These are phyloP conservation scores for Tanypteryx hageni DNA, from an alignment of 2,888 invertebrate species.

Conservation along the genomic window DNA sequence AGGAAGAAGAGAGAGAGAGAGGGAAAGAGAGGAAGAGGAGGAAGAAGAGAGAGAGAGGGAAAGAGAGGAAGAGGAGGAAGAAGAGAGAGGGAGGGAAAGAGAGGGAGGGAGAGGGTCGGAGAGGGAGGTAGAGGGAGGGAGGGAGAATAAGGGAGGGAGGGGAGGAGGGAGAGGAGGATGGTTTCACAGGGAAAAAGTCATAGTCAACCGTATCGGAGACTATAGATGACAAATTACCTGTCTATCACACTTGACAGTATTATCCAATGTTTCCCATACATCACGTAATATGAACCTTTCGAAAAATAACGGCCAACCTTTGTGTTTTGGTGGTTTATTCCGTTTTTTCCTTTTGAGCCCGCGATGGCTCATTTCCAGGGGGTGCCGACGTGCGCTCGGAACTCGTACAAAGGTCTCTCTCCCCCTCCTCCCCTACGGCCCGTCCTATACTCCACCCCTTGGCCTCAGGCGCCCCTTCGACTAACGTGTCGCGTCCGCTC, in stretches of 20 bases:
- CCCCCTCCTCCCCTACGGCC: background rate
- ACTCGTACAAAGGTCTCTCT: background rate
- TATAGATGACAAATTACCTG: constrained; percentile 53
- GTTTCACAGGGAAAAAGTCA: background rate
- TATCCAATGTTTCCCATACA: background rate
- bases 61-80: background rate
- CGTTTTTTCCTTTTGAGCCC: background rate
- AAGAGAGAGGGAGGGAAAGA: background rate
- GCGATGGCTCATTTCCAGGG: background rate
- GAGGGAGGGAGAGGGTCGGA: no score
- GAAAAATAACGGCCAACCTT: background rate
- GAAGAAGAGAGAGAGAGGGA: background rate
- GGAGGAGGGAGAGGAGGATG: background rate
- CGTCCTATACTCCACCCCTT: background rate
- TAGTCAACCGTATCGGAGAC: background rate
- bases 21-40: background rate
- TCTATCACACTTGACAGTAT: background rate
- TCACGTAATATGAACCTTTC: constrained; percentile 30
- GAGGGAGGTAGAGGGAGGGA: background rate
- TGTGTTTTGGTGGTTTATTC: background rate
- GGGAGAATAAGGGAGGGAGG: background rate
- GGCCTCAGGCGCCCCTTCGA: no score
- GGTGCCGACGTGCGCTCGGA: background rate
- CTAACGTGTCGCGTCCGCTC: no score
- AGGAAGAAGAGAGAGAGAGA: background rate